Percentiles rank a stretch among this genome's conserved stretches.
Conservation (phyloP, 2,888 invertebrate genomes). For the Agrotis clavis region DNA sequence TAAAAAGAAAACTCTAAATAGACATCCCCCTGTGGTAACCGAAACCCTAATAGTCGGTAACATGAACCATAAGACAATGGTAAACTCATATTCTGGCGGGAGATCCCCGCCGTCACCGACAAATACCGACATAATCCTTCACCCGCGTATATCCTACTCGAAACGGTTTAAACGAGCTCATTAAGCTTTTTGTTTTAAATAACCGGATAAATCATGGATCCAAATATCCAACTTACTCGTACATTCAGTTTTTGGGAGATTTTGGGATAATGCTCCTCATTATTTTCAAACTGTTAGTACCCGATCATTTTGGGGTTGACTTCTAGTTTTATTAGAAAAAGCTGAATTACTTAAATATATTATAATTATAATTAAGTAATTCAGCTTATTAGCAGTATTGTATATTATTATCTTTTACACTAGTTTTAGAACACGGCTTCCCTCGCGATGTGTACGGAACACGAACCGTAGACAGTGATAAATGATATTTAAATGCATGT, state of each 20-base stretch:
- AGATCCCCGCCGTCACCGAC: constrained; percentile 37
- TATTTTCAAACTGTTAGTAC: not conserved
- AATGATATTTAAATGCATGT: not conserved
- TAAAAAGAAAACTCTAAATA: constrained; percentile 10
- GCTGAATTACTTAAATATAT: not conserved
- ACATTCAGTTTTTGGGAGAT: not conserved
- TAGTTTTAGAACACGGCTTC: no score
- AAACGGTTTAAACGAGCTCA: constrained; percentile 19
- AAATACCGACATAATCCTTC: constrained; percentile 27
- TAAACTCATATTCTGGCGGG: constrained; percentile 28
- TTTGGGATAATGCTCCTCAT: not conserved
- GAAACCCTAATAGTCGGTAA: constrained; percentile 28
- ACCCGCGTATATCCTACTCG: constrained; percentile 32
- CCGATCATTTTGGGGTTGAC: not conserved
- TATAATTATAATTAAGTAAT: no score
- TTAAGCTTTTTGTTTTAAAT: constrained; percentile 37
- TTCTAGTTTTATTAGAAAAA: not conserved
- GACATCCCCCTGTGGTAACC: not conserved
- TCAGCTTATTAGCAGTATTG: no score
- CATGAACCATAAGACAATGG: constrained; percentile 34
- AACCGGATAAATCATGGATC: constrained; percentile 9
- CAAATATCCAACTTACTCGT: not conserved
- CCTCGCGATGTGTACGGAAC: no score
- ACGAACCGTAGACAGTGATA: no score
- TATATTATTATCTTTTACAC: no score